phyloP scores from a whole-genome alignment of 2,113 vertebrate species.

The Rhinopomastus cyanomelas region DNA sequence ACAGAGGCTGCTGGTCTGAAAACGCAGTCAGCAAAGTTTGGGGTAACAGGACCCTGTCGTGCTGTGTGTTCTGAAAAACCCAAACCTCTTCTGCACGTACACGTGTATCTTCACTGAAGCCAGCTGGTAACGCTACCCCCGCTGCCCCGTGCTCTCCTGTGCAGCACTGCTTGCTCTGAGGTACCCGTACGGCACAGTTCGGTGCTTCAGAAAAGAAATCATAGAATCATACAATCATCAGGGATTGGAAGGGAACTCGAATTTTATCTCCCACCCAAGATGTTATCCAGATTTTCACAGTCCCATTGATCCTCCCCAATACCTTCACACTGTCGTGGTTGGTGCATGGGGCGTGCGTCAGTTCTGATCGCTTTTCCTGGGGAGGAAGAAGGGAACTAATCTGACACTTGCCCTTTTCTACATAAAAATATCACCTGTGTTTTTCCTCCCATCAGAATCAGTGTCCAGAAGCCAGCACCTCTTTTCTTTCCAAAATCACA shows the following conservation, averaged over 20 bases:
- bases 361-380: not conserved
- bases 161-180: not conserved
- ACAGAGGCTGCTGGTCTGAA: not conserved
- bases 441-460: conserved; percentile 82
- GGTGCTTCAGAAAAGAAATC: not conserved
- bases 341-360: not conserved
- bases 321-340: not conserved
- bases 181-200: not conserved
- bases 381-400: not conserved
- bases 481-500: conserved; percentile 88
- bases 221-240: too few species aligned
- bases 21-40: not conserved
- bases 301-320: not conserved
- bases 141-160: not conserved
- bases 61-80: not conserved
- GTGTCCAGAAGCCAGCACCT: conserved; percentile 87
- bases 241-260: too few species aligned
- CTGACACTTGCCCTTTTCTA: not conserved
- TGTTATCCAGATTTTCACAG: not conserved
- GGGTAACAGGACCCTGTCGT: not conserved
- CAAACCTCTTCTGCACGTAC: not conserved
- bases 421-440: not conserved
- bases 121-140: not conserved
- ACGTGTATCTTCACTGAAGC: not conserved
- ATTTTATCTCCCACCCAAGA: not conserved